Base-by-base conservation (phyloP, 2,888 invertebrate species). In the Brenthis ino region DNA sequence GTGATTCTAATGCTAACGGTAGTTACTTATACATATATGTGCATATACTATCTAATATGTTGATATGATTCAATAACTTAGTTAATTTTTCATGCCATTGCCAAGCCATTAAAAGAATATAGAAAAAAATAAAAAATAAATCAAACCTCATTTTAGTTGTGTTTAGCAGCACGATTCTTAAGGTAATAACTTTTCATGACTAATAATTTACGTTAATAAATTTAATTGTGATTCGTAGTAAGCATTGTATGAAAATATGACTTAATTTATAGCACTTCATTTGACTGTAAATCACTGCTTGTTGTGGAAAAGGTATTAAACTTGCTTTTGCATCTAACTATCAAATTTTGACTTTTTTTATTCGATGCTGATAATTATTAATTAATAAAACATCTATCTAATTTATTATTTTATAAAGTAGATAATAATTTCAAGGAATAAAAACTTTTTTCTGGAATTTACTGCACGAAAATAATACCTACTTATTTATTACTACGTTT, bases 181-280 rank as follows among this genome's bases (percentile, higher is more conserved):
- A 60, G n/a, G 50, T n/a, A n/a, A 60, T 60, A 60, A 28, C 50
- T 60, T 47, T 60, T 28, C 28, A 60, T 50, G 50, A 50, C 28
- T 60, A 60, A 50, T 60, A 60, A 60, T 60, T 50, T 60, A 60
- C 48, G n/a, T 60, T 28, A 60, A 60, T 60, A 48, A 60, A 60
- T 60, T 60, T 60, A 28, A 60, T 48, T 60, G 58, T 60, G 48
- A 50, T 60, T 60, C 50, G 58, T 58, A 48, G n/a, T 12, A 50
- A 3, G 28, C 60, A 16, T 33, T 50, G 50, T 60, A 60, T n/a
- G 28, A 60, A 60, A 16, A 60, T 50, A 60, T 28, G n/a, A n/a
- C 50, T 33, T 50, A 28, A 60, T 60, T 60, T 60, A 60, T 50
- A 60, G 60, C 50, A 60, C 50, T 60, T 48, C 28, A 50, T 60